Base-by-base conservation (phyloP, 2,113 vertebrate species). In the Chaenocephalus aceratus region DNA sequence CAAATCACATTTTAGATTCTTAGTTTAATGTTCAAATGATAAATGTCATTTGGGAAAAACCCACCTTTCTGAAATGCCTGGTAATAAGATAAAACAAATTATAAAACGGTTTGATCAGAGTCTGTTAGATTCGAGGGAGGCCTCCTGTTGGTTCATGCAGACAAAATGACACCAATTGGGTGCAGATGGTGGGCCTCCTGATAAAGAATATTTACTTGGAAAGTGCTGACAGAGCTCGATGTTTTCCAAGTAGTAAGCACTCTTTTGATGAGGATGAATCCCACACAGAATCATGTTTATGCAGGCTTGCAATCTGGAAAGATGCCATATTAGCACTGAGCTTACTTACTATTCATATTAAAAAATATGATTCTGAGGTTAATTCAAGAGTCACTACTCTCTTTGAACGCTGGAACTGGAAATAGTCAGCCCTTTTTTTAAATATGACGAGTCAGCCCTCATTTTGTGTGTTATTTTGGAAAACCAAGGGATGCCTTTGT, bases 261-360 rank as follows among this genome's bases (percentile, higher is more conserved):
- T 74, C 52, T 65, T 75, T 23, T 63, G 82, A 80, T 80, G 83
- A 80, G 14, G 34, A 78, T 48, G 34, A 66, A 74, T 58, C 61
- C 54, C 61, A 23, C 67, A 30, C 61, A 58, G 59, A 52, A 61
- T 80, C 67, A 62, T 75, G 69, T 83, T 84, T 89, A 75, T 88
- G 58, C 72, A 83, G 70, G 64, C 75, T 49, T 49, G 18, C 7
- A 2, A 77, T 62, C 67, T 84, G 78, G 80, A 81, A 75, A 59
- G 1, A 0, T 44, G 83, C 84, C 86, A 80, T 21, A 61, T 75
- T 66, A 67, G 66, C 30, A 54, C 3, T 76, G 69, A 82, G 81
- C 41, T 79, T 60, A 58, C 76, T 74, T 44, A 72, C 26, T 70
- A 13, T 26, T 67, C 57, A 26, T 68, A 54, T 78, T 41, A 75